These are phyloP conservation scores for Spheniscus humboldti DNA, from an alignment of 2,797 vertebrate genomes.

Conservation along the genomic window DNA sequence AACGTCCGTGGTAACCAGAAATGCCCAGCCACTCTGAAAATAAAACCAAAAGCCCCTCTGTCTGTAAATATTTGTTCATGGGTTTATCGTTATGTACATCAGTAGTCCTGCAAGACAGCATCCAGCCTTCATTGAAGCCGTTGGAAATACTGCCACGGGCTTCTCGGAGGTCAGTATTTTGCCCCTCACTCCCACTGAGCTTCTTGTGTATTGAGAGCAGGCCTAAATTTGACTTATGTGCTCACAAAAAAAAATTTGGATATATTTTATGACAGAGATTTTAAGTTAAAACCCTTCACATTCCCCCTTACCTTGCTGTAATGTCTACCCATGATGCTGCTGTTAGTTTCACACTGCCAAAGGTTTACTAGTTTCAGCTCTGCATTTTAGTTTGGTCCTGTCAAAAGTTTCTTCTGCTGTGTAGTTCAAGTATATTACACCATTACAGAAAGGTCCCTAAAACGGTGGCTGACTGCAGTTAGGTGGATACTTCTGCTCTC, in stretches of 20 bases:
- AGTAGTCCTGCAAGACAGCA: not conserved
- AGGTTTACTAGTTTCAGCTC: not conserved
- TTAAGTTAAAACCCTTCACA: not conserved
- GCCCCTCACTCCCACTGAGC: not conserved
- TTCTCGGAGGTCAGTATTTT: not conserved
- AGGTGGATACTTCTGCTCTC: not conserved
- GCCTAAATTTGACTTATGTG: not conserved
- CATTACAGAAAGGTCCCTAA: not conserved
- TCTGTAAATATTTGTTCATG: not conserved
- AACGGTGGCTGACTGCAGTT: not conserved
- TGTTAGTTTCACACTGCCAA: not conserved
- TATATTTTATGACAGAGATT: not conserved
- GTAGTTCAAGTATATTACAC: not conserved
- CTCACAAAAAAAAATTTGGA: not conserved
- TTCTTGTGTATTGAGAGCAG: not conserved
- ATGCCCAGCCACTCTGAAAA: not conserved
- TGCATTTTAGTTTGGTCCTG: not conserved
- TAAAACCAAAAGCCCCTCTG: not conserved
- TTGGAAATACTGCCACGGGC: not conserved
- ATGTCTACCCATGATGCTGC: not conserved
- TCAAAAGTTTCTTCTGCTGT: not conserved
- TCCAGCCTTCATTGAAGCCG: not conserved
- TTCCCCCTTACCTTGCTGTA: not conserved
- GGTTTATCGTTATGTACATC: not conserved
- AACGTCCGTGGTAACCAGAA: not conserved